These are phyloP conservation scores for Diachasma alloeum DNA, from an alignment of 1,140 invertebrate species.

Conservation along the genomic window DNA sequence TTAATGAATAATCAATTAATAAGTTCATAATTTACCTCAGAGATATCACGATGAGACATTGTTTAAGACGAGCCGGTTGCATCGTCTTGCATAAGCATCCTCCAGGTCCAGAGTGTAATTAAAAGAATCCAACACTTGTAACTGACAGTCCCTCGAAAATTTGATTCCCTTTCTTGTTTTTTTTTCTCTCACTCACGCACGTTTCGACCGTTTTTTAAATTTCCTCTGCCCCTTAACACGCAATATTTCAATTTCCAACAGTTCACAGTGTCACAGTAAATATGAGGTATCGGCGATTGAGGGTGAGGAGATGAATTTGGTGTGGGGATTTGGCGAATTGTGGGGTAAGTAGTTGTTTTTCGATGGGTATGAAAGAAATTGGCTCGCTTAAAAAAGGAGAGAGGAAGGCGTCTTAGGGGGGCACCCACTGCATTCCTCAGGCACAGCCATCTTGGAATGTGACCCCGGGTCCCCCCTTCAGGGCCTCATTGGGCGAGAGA, in stretches of 20 bases:
- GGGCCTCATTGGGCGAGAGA: conserved; percentile 47
- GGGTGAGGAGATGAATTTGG: neutral
- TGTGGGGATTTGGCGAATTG: conserved; percentile 12
- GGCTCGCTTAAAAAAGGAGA: conserved; percentile 55
- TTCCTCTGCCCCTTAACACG: no score
- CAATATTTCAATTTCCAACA: neutral
- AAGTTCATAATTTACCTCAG: conserved; percentile 57
- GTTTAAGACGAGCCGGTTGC: conserved; percentile 56
- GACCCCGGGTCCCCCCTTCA: conserved; percentile 59
- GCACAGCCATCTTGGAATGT: conserved; percentile 68
- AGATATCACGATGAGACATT: conserved; percentile 68
- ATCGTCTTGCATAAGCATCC: conserved; percentile 59
- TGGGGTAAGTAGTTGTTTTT: conserved; percentile 42
- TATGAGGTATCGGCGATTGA: neutral
- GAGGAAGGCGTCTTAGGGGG: conserved; percentile 56
- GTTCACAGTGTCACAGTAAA: neutral
- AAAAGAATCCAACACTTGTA: conserved; percentile 8
- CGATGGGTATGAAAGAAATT: conserved; percentile 50
- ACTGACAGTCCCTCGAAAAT: neutral
- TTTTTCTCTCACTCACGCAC: no score
- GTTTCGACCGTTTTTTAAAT: neutral
- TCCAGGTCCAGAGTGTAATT: conserved; percentile 27
- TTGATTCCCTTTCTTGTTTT: neutral
- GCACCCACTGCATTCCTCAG: conserved; percentile 66
- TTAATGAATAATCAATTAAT: neutral